Evolutionary conservation across 2,113 vertebrate genomes (phyloP).

Genomic region (Malaclemys terrapin): DNA sequence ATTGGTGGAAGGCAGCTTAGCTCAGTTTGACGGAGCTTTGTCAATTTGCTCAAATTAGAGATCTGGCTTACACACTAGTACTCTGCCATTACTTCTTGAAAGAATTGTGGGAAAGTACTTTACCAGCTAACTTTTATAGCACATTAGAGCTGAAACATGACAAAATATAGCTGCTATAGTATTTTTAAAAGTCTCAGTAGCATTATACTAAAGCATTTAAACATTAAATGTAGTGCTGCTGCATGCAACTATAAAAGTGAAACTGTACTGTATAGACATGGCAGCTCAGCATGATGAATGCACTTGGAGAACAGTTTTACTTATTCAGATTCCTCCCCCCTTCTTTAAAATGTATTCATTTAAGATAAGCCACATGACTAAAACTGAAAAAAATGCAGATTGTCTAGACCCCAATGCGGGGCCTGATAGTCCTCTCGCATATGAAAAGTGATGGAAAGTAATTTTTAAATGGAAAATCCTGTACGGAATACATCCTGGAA

Average conservation of each 20-base stretch:
- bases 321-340: not conserved
- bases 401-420: not conserved
- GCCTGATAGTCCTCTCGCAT: not conserved
- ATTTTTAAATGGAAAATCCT: not conserved
- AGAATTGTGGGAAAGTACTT: not conserved
- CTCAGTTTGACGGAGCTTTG: not conserved
- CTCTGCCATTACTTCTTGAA: not conserved
- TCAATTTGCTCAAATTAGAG: not conserved
- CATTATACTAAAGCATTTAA: not conserved
- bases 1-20: not conserved
- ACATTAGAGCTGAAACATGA: not conserved
- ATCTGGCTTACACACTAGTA: not conserved
- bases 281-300: not conserved
- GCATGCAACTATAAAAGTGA: not conserved
- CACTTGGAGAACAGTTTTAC: not conserved
- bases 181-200: not conserved
- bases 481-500: not conserved
- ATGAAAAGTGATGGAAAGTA: not conserved
- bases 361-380: not conserved
- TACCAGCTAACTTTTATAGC: not conserved
- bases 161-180: not conserved
- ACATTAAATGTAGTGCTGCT: not conserved
- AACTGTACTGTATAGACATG: not conserved
- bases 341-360: not conserved
- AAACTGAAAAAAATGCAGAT: slow-evolving; percentile 28